These are phyloP conservation scores for Coracopsis vasa DNA, from an alignment of 2,113 vertebrate species.

Conservation along the genomic window DNA sequence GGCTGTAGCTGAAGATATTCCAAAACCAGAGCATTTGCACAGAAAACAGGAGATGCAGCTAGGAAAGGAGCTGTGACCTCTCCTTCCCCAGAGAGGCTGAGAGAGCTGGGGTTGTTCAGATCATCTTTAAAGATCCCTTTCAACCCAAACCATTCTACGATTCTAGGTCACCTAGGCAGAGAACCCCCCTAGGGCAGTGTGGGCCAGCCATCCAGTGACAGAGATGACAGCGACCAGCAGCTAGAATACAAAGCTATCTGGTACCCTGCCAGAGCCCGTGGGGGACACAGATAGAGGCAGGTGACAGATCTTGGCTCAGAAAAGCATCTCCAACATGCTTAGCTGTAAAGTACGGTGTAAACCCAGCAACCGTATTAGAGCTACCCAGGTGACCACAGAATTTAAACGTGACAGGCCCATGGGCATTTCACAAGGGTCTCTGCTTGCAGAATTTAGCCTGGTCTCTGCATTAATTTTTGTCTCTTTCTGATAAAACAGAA, in stretches of 20 bases:
- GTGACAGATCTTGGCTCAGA: not conserved
- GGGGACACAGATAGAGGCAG: not conserved
- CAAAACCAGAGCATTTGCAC: not conserved
- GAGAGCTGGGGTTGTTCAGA: not conserved
- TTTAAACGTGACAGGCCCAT: not conserved
- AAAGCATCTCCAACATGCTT: not conserved
- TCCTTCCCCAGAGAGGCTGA: not conserved
- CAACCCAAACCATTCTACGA: not conserved
- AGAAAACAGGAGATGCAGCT: not conserved
- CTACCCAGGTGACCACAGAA: not conserved
- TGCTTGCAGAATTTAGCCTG: not conserved
- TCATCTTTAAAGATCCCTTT: not conserved
- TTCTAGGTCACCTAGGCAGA: not conserved
- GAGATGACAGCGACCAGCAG: not conserved
- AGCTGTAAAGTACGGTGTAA: not conserved
- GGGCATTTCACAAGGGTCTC: not conserved
- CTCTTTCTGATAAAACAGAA: not conserved
- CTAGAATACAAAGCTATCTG: not conserved
- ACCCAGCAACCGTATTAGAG: not conserved
- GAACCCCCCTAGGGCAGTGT: rapidly evolving
- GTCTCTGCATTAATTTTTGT: not conserved
- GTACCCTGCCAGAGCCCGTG: not conserved
- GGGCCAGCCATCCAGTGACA: not conserved
- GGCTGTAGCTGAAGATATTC: not conserved
- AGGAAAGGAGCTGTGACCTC: not conserved